Evolutionary conservation across 2,113 vertebrate species (phyloP).

Genomic region (Neogale vison): DNA sequence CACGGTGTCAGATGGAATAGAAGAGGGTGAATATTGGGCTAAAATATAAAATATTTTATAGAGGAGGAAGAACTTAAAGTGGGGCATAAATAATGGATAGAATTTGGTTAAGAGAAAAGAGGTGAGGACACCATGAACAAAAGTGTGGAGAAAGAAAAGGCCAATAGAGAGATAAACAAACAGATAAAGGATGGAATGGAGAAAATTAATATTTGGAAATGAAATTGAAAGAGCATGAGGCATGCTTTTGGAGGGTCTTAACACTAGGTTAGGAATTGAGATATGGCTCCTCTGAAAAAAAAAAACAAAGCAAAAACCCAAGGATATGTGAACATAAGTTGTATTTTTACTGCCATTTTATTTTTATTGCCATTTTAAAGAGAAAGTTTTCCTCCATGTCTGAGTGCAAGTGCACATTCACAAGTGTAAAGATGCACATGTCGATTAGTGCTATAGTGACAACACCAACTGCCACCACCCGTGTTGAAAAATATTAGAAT

Average conservation of each 20-base stretch:
- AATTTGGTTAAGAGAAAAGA: background rate
- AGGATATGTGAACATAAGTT: background rate
- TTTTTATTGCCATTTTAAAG: background rate
- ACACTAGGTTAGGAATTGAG: background rate
- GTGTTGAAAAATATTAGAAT: background rate
- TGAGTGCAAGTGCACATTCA: background rate
- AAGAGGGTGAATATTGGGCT: background rate
- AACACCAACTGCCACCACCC: background rate
- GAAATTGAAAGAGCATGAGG: background rate
- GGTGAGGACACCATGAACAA: background rate
- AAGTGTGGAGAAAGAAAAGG: background rate
- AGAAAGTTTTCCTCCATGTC: background rate
- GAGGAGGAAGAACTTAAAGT: background rate
- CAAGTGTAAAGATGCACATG: background rate
- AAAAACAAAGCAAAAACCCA: background rate
- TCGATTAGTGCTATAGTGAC: background rate
- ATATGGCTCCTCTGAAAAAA: background rate
- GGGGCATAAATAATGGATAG: background rate
- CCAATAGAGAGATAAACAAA: background rate
- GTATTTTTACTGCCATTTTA: no score
- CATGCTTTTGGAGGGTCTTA: background rate
- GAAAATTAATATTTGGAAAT: background rate
- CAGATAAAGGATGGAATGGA: background rate
- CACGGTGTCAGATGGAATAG: background rate
- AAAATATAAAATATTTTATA: slow-evolving; percentile 19